phyloP scores from a whole-genome alignment of 2,888 invertebrate species.

The Calliphora vomitoria region DNA sequence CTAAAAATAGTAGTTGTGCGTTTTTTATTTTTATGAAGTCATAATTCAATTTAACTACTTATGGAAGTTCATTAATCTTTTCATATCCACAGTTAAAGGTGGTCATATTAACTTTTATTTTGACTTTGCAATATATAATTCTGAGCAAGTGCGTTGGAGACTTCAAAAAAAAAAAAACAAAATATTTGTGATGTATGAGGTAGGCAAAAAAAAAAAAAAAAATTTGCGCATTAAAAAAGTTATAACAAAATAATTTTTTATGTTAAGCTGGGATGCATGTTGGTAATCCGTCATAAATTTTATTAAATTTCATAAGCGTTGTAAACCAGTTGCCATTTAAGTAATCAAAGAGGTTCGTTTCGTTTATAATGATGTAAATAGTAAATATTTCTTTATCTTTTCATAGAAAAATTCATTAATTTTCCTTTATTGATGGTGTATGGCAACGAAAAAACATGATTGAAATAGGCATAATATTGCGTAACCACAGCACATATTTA shows the following conservation, averaged over 20 bases:
- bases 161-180: background rate
- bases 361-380: background rate
- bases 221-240: background rate
- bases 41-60: constrained; percentile 51
- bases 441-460: too few relatives aligned
- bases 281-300: constrained; percentile 8
- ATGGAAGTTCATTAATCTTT: constrained; percentile 57
- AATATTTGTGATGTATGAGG: background rate
- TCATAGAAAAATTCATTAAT: too few relatives aligned
- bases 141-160: background rate
- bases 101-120: constrained; percentile 23
- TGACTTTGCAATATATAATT: background rate
- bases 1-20: constrained; percentile 20
- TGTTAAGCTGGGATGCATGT: background rate
- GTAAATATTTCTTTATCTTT: too few relatives aligned
- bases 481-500: too few relatives aligned
- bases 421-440: too few relatives aligned
- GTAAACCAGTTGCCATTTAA: background rate
- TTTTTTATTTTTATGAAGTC: constrained; percentile 26
- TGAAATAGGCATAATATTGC: too few relatives aligned
- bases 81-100: constrained; percentile 20
- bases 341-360: too few relatives aligned
- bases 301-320: background rate
- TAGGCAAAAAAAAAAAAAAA: background rate
- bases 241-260: background rate